Evolutionary conservation across 2,797 vertebrate genomes (phyloP).

Genomic region (Pantherophis alleghaniensis): DNA sequence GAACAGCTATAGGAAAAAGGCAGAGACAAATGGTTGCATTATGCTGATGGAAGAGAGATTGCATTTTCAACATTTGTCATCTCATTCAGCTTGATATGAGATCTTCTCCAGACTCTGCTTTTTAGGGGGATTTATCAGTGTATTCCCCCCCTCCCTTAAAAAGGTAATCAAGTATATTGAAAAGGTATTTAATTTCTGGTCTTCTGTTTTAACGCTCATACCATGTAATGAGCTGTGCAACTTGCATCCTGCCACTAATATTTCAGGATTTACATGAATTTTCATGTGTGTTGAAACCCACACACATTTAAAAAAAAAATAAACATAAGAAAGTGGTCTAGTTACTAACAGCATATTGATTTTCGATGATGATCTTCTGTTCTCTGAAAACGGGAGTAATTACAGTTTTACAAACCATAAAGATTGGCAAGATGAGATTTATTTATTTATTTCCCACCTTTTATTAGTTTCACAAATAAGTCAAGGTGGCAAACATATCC

Average conservation of each 20-base stretch:
- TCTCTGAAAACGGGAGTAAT: neutral
- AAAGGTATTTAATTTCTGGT: neutral
- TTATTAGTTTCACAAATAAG: too few species aligned
- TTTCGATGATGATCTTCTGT: neutral
- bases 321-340: neutral
- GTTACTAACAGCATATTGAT: neutral
- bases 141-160: neutral
- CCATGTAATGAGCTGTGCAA: neutral
- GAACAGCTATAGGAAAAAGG: constrained; percentile 40
- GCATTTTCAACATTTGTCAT: constrained; percentile 37
- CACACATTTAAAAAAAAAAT: neutral
- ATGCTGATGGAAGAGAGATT: constrained; percentile 44
- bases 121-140: constrained; percentile 1
- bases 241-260: neutral
- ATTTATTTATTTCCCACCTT: too few species aligned
- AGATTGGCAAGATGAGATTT: neutral
- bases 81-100: constrained; percentile 35
- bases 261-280: neutral
- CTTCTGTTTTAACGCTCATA: neutral
- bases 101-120: constrained; percentile 44
- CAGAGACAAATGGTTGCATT: constrained; percentile 50
- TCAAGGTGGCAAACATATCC: too few species aligned
- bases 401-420: neutral
- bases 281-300: neutral
- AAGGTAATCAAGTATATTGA: neutral